These are phyloP conservation scores for Cyclopterus lumpus DNA, from an alignment of 2,797 vertebrate genomes.

Conservation along the genomic window DNA sequence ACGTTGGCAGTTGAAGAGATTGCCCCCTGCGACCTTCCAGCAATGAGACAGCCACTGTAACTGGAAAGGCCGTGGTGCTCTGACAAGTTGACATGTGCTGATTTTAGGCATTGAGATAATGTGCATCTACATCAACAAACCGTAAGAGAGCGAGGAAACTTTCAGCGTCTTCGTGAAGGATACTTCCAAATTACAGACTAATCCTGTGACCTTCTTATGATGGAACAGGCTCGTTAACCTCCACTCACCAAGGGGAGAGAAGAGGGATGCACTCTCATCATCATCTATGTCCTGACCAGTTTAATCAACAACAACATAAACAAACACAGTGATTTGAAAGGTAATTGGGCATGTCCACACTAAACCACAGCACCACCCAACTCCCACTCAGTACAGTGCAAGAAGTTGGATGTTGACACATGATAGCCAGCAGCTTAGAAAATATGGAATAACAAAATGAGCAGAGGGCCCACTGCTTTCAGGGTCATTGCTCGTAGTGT, in stretches of 20 bases:
- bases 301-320: slow-evolving; percentile 35
- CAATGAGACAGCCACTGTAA: slow-evolving; percentile 24
- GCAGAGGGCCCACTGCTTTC: slow-evolving; percentile 5
- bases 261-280: slow-evolving; percentile 21
- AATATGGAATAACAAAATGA: slow-evolving; percentile 38
- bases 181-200: slow-evolving; percentile 20
- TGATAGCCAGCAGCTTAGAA: slow-evolving; percentile 23
- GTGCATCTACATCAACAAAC: slow-evolving; percentile 10
- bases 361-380: slow-evolving; percentile 3
- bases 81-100: slow-evolving; percentile 33
- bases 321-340: slow-evolving; percentile 27
- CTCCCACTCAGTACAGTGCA: slow-evolving; percentile 20
- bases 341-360: slow-evolving; percentile 24
- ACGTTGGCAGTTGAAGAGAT: slow-evolving; percentile 30
- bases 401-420: slow-evolving; percentile 41
- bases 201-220: slow-evolving; percentile 20
- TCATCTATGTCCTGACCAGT: slow-evolving; percentile 16
- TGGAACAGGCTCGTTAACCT: slow-evolving; percentile 10
- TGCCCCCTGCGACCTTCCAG: slow-evolving; percentile 42
- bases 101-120: slow-evolving; percentile 2
- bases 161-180: slow-evolving; percentile 1
- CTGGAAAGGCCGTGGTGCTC: slow-evolving; percentile 17
- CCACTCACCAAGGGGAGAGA: slow-evolving; percentile 4
- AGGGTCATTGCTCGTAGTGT: slow-evolving; percentile 5
- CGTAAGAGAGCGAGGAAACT: not conserved